Conservation (phyloP, 2,888 invertebrate genomes). For the Trachelus troglodyta region DNA sequence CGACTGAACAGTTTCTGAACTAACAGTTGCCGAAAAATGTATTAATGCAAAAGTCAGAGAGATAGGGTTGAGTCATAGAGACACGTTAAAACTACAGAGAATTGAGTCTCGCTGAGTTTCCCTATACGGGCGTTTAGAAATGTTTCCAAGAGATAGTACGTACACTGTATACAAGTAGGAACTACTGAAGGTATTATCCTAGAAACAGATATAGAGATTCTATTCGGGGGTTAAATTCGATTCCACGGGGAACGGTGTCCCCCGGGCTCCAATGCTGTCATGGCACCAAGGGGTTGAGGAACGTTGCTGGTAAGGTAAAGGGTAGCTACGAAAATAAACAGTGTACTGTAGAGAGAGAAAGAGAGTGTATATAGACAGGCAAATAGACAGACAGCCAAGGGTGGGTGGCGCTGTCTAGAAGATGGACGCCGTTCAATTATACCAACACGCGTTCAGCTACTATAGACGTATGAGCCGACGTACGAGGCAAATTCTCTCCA, state of each 20-base stretch:
- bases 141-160: neutral
- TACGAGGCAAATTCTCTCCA: conserved; percentile 25
- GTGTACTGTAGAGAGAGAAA: conserved; percentile 2
- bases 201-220: conserved; percentile 22
- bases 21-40: conserved; percentile 31
- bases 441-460: conserved; percentile 34
- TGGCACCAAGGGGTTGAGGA: neutral
- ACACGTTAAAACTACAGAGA: neutral
- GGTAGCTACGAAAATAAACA: conserved; percentile 23
- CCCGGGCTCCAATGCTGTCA: conserved; percentile 13
- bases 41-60: conserved; percentile 14
- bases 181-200: neutral
- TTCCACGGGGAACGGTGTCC: conserved; percentile 38
- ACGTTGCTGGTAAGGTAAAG: neutral
- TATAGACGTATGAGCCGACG: conserved; percentile 1
- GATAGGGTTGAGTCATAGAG: neutral
- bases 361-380: conserved; percentile 17
- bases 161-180: neutral
- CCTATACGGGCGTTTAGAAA: neutral
- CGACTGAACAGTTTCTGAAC: neutral
- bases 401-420: conserved; percentile 35
- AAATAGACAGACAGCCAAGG: conserved; percentile 33
- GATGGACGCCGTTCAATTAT: conserved; percentile 54
- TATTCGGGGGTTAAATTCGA: conserved; percentile 45
- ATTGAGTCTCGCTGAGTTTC: neutral